Percentiles rank a stretch among this genome's conserved stretches.
These are phyloP conservation scores for Drosophila koepferae DNA, from an alignment of 2,888 invertebrate genomes.

Conservation along the genomic window DNA sequence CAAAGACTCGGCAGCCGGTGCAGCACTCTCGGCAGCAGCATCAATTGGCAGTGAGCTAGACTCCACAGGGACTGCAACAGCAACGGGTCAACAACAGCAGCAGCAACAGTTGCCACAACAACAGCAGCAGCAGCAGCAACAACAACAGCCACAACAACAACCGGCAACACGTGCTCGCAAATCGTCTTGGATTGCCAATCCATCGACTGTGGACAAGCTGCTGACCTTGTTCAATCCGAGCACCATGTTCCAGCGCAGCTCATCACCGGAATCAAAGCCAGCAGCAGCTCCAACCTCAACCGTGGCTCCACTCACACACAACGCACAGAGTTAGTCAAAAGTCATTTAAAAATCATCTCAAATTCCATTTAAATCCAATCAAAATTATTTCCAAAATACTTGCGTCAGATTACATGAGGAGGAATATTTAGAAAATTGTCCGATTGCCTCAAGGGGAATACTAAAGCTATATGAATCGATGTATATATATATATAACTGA, in stretches of 20 bases:
- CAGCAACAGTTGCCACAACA: constrained; percentile 4
- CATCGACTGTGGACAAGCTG: constrained; percentile 88
- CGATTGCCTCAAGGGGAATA: too few species aligned
- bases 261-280: constrained; percentile 74
- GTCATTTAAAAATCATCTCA: constrained; percentile 2
- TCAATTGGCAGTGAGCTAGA: constrained; percentile 19
- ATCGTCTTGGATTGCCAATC: constrained; percentile 88
- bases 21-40: constrained; percentile 57
- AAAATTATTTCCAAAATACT: not conserved
- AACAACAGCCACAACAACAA: constrained; percentile 5
- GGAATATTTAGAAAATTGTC: not conserved
- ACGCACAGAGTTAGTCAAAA: constrained; percentile 62
- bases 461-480: too few species aligned
- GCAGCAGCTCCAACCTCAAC: constrained; percentile 21
- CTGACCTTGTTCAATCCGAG: constrained; percentile 88
- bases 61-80: not conserved
- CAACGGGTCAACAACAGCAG: not conserved
- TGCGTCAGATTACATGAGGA: not conserved
- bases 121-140: not conserved
- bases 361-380: not conserved
- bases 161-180: constrained; percentile 85
- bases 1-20: constrained; percentile 72
- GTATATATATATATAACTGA: too few species aligned
- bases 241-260: constrained; percentile 87
- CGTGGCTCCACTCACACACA: constrained; percentile 35